Evolutionary conservation across 2,888 invertebrate species (phyloP).

Genomic region (Fabriciana adippe): DNA sequence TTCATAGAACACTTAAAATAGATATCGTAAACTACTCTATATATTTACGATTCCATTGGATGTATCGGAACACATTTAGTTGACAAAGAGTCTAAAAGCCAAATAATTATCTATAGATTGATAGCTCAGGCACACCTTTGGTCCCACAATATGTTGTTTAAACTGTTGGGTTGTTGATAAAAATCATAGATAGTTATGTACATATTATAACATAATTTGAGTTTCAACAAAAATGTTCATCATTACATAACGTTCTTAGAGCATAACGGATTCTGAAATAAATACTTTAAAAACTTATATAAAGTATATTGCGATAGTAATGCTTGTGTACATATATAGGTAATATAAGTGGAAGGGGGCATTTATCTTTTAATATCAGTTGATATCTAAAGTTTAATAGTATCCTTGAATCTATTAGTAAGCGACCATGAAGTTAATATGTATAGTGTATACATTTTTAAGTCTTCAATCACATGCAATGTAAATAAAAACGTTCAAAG

Average conservation of each 20-base stretch:
- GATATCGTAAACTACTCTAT: too few species aligned
- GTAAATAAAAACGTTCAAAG: constrained; percentile 6
- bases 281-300: constrained; percentile 1
- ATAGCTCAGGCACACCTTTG: too few species aligned
- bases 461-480: constrained; percentile 19
- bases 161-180: too few species aligned
- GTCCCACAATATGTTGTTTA: too few species aligned
- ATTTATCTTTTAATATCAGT: constrained; percentile 24
- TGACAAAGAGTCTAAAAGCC: too few species aligned
- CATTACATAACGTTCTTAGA: not conserved
- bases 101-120: too few species aligned
- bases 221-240: too few species aligned
- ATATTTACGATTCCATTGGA: too few species aligned
- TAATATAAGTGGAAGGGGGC: not conserved
- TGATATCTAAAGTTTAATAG: constrained; percentile 18
- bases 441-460: constrained; percentile 12
- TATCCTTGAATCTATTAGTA: constrained; percentile 13
- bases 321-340: not conserved
- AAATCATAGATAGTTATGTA: too few species aligned
- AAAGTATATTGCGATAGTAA: not conserved
- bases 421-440: constrained; percentile 12
- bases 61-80: too few species aligned
- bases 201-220: too few species aligned
- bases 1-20: too few species aligned
- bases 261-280: constrained; percentile 1